Evolutionary conservation across 2,888 invertebrate genomes (phyloP), one percentile per base, ranked within the genome.

Genomic region (Torymus texanus): DNA sequence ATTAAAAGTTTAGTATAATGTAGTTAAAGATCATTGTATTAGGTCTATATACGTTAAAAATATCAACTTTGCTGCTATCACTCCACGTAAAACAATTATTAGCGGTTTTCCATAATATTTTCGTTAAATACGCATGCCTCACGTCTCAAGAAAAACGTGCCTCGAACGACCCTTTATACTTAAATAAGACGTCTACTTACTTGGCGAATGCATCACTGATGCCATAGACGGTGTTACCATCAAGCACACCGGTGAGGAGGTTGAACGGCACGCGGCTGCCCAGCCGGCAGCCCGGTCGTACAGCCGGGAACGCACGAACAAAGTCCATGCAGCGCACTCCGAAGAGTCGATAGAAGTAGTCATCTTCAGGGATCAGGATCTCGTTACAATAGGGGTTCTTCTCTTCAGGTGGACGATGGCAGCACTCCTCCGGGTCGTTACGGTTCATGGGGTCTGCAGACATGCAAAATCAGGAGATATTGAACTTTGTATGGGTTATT

Each of bases 331-430:
- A 97, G 88, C 94, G 94, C 71, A 97, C 95, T 84, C 95, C 94
- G 90, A 95, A 97, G 59, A 96, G 91, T 5, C 95, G 93, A 92
- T 96, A 97, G 93, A 97, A 97, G 89, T 96, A 96, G 89, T 97
- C 97, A 88, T 97, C 96, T 84, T 95, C 95, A 0, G 97, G 97
- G 68, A 97, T 94, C 76, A 93, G 92, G 85, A 97, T 96, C 91
- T 97, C 97, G 90, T 97, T 95, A 88, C 97, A 97, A 89, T 97
- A 97, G 0, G 97, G 97, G 91, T 97, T 97, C 88, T 95, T 96
- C 73, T 95, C 92, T 85, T 96, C 96, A 14, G 93, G 92, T 0
- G 96, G 95, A 24, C 96, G 93, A 87, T 95, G 93, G 91, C 97
- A 97, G 89, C 97, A 97, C 89, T 97, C 97, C 89, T 97, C 97